A percentile compares a stretch with the other conserved stretches of the same genome.
Evolutionary conservation across 2,888 invertebrate species (phyloP).

Genomic region (Drosophila picticornis): DNA sequence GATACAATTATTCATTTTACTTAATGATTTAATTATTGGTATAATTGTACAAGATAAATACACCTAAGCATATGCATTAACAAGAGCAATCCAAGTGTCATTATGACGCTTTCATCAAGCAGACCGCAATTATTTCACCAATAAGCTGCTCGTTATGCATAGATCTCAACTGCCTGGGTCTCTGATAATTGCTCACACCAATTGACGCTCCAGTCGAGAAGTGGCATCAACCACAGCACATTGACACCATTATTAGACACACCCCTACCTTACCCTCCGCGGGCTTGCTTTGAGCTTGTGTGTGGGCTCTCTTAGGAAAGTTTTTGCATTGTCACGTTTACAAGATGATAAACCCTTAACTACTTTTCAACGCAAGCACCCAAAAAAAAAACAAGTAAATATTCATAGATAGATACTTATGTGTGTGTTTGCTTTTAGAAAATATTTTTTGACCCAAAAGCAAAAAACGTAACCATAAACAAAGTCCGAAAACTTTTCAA

Average conservation of each 20-base stretch:
- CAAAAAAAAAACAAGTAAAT: conserved; percentile 42
- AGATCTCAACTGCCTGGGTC: conserved; percentile 41
- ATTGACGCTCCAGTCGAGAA: conserved; percentile 11
- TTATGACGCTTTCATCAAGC: neutral
- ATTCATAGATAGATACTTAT: conserved; percentile 17
- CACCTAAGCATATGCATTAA: neutral
- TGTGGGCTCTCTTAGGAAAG: conserved; percentile 53
- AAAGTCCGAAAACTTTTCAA: conserved; percentile 71
- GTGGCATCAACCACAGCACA: conserved; percentile 28
- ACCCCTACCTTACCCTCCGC: neutral
- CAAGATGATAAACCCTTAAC: conserved; percentile 80
- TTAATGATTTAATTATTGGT: neutral
- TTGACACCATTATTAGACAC: conserved; percentile 21
- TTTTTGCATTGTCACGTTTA: conserved; percentile 76
- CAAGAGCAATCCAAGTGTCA: conserved; percentile 1
- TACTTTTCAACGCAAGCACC: conserved; percentile 69
- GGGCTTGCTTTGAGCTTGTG: conserved; percentile 7
- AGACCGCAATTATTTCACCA: conserved; percentile 39
- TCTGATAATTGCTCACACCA: conserved; percentile 28
- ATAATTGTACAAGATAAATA: neutral
- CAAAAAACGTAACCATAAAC: conserved; percentile 58
- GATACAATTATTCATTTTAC: neutral
- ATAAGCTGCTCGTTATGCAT: conserved; percentile 67
- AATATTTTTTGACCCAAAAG: conserved; percentile 52
- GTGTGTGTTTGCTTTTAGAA: conserved; percentile 2